Evolutionary conservation across 1,140 invertebrate genomes (phyloP), one percentile per base, ranked within the genome.

Genomic region (Drosophila dunni): DNA sequence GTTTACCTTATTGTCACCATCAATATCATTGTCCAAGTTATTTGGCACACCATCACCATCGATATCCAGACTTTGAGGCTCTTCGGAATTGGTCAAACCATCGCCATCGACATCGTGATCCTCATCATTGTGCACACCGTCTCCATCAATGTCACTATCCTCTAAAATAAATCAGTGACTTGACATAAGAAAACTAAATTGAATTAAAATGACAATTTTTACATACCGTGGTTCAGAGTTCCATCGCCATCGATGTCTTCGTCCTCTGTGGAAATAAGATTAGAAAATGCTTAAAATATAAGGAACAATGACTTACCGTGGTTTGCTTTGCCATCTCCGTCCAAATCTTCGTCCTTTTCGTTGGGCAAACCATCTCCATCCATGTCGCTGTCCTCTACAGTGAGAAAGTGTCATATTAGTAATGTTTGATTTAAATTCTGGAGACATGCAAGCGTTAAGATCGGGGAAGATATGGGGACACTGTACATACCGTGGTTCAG

Each of bases 31-130:
- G 42, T 74, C 73, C 42, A 75, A 45, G 40, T 62, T 53, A 9
- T 79, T 92, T 7, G 86, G 82, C 8, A 93, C 63, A 61, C 93
- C 93, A 53, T 77, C 70, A 1, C 93, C 34, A 65, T 93, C 93
- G 7, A 92, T 93, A 36, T 81, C 76, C 24, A 67, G 64, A 73
- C 79, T 91, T 79, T 86, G 64, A 33, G 64, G 93, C 93, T 75
- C 72, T 11, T 75, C 72, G 4, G 72, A 75, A 24, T 92, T 93
- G 5, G 91, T 91, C 13, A 75, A 54, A 9, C 92, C 11, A 68
- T 92, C 89, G 8, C 66, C 76, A 56, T 74, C 83, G 44, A 86
- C 72, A 48, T 82, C 78, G 40, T 79, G 53, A 65, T 91, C 84
- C 20, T 85, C 75, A 44, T 89, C 79, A 53, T 88, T 76, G 29